These are phyloP conservation scores for Sebastolobus altivelis DNA, from an alignment of 2,797 vertebrate species.

Conservation along the genomic window DNA sequence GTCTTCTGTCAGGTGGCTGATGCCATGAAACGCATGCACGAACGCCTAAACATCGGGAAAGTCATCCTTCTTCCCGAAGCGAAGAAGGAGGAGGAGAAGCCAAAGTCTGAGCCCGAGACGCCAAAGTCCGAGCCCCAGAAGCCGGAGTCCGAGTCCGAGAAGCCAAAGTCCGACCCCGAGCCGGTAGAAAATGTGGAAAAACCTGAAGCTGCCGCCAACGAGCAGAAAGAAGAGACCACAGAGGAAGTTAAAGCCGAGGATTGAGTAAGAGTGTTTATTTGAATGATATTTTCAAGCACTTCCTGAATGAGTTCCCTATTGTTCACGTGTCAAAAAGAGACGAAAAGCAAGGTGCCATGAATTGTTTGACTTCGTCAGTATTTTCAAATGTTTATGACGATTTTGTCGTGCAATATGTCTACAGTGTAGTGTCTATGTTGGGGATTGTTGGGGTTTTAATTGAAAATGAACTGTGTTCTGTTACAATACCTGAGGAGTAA, in stretches of 20 bases:
- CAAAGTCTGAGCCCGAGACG: no score
- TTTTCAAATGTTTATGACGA: conserved; percentile 48
- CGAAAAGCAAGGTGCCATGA: conserved; percentile 29
- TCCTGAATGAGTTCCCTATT: conserved; percentile 35
- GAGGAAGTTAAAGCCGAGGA: conserved; percentile 77
- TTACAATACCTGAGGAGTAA: conserved; percentile 10
- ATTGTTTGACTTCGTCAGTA: conserved; percentile 55
- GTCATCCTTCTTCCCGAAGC: conserved; percentile 90
- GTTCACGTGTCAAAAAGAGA: conserved; percentile 17
- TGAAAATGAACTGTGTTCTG: conserved; percentile 30
- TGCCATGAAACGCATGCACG: conserved; percentile 85
- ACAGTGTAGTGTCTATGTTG: conserved; percentile 43
- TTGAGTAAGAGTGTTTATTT: conserved; percentile 65
- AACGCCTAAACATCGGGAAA: conserved; percentile 89
- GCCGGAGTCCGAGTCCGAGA: neutral
- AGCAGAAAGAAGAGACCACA: conserved; percentile 58
- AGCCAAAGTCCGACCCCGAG: conserved; percentile 76
- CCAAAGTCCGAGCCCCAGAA: no score
- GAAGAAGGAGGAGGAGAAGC: conserved; percentile 78
- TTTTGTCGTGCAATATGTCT: conserved; percentile 65
- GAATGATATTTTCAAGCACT: conserved; percentile 40
- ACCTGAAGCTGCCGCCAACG: conserved; percentile 44
- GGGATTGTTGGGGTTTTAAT: conserved; percentile 41
- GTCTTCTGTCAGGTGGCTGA: conserved; percentile 72
- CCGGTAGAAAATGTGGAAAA: conserved; percentile 79